Percentiles rank a stretch among this genome's conserved stretches.
Evolutionary conservation across 2,113 vertebrate genomes (phyloP).

Genomic region (Aviceda subcristata): DNA sequence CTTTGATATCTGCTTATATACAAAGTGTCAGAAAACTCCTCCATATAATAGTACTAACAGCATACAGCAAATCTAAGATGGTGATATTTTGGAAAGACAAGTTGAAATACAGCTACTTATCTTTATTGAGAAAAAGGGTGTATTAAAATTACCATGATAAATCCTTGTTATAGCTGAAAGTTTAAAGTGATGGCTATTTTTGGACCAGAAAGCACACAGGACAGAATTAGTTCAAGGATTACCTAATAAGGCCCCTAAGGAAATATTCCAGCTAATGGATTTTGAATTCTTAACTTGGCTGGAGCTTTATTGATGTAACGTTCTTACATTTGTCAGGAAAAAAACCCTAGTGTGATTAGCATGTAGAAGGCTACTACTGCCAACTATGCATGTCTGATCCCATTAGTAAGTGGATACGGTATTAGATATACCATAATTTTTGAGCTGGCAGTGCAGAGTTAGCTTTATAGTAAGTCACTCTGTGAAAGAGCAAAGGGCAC

Average conservation of each 20-base stretch:
- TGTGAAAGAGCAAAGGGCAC: not conserved
- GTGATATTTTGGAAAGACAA: not conserved
- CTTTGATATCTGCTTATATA: not conserved
- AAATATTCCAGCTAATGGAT: slow-evolving; percentile 52
- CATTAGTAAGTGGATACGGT: not conserved
- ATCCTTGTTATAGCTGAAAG: not conserved
- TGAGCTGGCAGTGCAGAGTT: not conserved
- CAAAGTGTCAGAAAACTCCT: not conserved
- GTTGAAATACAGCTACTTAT: not conserved
- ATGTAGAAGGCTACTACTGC: not conserved
- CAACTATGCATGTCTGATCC: not conserved
- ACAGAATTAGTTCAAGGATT: slow-evolving; percentile 42
- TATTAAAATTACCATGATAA: not conserved
- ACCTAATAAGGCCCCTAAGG: slow-evolving; percentile 33
- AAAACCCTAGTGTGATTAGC: not conserved
- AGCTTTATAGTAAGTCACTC: not conserved
- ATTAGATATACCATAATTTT: not conserved
- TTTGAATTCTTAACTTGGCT: slow-evolving; percentile 50
- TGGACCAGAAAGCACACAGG: not conserved
- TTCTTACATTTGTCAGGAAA: slow-evolving; percentile 20
- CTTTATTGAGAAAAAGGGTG: not conserved
- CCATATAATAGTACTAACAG: not conserved
- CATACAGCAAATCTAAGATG: not conserved
- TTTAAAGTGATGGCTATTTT: slow-evolving; percentile 13
- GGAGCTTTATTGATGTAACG: slow-evolving; percentile 5